Base-by-base conservation (phyloP, 23 tunicate genomes). In the Ciona savignyi region DNA sequence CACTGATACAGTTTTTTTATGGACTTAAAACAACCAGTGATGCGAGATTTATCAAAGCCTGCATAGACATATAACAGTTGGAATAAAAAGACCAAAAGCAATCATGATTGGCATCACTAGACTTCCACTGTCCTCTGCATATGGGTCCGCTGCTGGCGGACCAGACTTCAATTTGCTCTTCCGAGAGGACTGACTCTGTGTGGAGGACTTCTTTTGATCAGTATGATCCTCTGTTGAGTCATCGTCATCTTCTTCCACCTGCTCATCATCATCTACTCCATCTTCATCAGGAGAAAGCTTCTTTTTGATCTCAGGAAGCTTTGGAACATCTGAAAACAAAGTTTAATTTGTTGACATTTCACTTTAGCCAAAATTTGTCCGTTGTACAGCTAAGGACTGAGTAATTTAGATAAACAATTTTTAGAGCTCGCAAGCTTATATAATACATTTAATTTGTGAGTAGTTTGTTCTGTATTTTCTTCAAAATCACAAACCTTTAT, bases 121-220 rank as follows among this genome's bases (percentile, higher is more conserved):
- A 31, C 86, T 80, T 35, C 87, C 80, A 63, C 75, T 84, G 63
- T 91, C 97, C 31, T 91, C 97, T 9, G 87, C 86, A 62, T 91
- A 91, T 0, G 97, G 97, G 63, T 91, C 78, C 0, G 82, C 84
- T 32, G 96, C 96, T 3, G 96, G 85, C 0, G 89, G 89, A 0
- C 96, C 96, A 23, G 96, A 89, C 75, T 83, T 79, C 23, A 89
- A n/a, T 48, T 89, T 83, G 22, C 48, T 27, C 29, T 74, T 74
- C 29, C 56, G 35, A 26, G 30, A 30, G 0, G 86, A 74, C 25
- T 32, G 32, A 51, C 30, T 62, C 75, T 68, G 26, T 32, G 61
- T 29, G 48, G 83, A 19, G 1, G 62, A 26, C 23, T 33, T 66
- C 32, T 65, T 25, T n/a, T 66, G 33, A 25, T 22, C 25, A 25